Percentiles rank a stretch among this genome's conserved stretches.
These are phyloP conservation scores for Ascaphus truei DNA, from an alignment of 2,113 vertebrate species.

Conservation along the genomic window DNA sequence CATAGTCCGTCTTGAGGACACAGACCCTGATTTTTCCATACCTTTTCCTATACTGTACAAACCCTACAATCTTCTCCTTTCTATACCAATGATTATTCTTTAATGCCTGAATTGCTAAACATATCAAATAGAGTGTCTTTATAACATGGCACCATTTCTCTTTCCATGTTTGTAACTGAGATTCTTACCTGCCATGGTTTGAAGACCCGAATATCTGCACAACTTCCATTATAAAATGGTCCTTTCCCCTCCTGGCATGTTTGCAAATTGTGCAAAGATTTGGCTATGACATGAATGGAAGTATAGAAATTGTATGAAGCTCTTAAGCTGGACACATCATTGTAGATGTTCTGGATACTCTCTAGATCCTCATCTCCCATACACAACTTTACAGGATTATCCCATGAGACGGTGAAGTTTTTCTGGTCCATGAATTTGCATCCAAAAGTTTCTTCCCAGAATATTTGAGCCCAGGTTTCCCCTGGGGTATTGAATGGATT, in stretches of 20 bases:
- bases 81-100: background rate
- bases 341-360: slow-evolving; percentile 9
- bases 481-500: background rate
- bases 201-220: background rate
- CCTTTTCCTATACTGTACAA: background rate
- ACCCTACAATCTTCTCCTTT: background rate
- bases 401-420: background rate
- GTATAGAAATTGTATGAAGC: slow-evolving; percentile 10
- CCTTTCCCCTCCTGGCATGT: background rate
- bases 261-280: background rate
- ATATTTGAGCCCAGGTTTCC: background rate
- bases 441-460: slow-evolving; percentile 29
- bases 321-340: slow-evolving; percentile 18
- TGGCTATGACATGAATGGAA: background rate
- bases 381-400: background rate
- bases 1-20: background rate
- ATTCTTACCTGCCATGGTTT: slow-evolving; percentile 13
- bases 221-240: background rate
- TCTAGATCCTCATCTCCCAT: slow-evolving; percentile 5
- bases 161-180: no score
- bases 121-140: no score
- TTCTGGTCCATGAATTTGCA: background rate
- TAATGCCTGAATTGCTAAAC: background rate
- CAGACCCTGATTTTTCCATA: background rate
- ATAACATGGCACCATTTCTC: no score